phyloP scores from a whole-genome alignment of 2,888 invertebrate species.

The Monopis laevigella region DNA sequence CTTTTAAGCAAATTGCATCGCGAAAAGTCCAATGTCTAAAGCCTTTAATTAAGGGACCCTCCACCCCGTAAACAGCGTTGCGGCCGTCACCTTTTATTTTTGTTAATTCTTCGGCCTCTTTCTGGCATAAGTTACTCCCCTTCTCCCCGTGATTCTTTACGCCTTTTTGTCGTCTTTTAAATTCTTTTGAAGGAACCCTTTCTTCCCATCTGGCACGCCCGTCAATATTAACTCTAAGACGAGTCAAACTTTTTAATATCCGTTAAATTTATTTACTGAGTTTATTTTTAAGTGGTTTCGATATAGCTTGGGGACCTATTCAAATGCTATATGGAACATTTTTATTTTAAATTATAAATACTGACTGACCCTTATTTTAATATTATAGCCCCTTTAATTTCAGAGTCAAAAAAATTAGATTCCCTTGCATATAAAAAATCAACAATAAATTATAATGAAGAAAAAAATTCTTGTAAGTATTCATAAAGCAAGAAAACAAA shows the following conservation, averaged over 20 bases:
- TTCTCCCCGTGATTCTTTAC: conserved; percentile 55
- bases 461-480: too few species aligned
- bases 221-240: conserved; percentile 66
- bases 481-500: conserved; percentile 1
- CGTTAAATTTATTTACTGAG: conserved; percentile 64
- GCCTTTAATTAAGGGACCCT: conserved; percentile 64
- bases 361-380: too few species aligned
- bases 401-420: too few species aligned
- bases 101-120: conserved; percentile 60
- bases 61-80: conserved; percentile 56
- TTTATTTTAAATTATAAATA: too few species aligned
- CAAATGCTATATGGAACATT: too few species aligned
- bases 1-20: conserved; percentile 68
- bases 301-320: too few species aligned
- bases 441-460: too few species aligned
- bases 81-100: conserved; percentile 67
- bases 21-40: conserved; percentile 58
- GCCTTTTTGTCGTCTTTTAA: conserved; percentile 67
- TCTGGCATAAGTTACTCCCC: conserved; percentile 62
- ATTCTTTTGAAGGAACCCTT: conserved; percentile 64
- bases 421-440: too few species aligned
- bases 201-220: conserved; percentile 64
- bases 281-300: conserved; percentile 31
- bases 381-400: too few species aligned
- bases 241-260: conserved; percentile 68